Evolutionary conservation across 23 tunicate genomes (phyloP).

Genomic region (Phallusia fumigata): DNA sequence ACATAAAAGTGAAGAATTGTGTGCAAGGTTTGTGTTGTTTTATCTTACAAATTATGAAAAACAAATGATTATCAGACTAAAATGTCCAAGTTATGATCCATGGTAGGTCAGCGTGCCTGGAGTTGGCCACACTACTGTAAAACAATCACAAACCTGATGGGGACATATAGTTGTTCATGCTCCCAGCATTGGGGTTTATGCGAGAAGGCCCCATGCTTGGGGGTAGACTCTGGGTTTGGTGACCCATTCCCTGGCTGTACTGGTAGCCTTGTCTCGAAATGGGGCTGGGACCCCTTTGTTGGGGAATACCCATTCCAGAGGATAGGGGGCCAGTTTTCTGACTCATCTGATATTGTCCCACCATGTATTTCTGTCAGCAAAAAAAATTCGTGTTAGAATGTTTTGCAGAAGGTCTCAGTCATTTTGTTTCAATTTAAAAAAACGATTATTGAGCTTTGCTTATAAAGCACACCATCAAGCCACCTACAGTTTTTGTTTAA

Average conservation of each 20-base stretch:
- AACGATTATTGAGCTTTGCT: no score
- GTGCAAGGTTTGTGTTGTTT: no score
- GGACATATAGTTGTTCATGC: background rate
- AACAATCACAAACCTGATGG: background rate
- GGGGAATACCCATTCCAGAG: slow-evolving; percentile 17
- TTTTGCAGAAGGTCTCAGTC: no score
- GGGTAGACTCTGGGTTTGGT: slow-evolving; percentile 14
- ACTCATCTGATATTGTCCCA: slow-evolving; percentile 36
- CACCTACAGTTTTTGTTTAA: no score
- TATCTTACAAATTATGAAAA: no score
- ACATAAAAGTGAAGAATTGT: no score
- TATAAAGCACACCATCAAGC: no score
- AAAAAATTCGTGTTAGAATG: no score
- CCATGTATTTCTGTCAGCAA: slow-evolving; percentile 36
- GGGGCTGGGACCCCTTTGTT: slow-evolving; percentile 60
- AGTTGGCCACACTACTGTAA: background rate
- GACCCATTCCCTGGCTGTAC: background rate
- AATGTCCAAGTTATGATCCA: no score
- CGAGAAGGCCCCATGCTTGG: background rate
- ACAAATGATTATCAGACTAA: no score
- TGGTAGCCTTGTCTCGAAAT: slow-evolving; percentile 18
- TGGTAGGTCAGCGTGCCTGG: no score
- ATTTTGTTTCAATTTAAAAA: no score
- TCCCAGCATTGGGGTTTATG: background rate
- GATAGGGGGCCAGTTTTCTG: slow-evolving; percentile 18